Evolutionary conservation across 2,888 invertebrate species (phyloP), one percentile per base, ranked within the genome.

Genomic region (Dinocampus coccinellae): DNA sequence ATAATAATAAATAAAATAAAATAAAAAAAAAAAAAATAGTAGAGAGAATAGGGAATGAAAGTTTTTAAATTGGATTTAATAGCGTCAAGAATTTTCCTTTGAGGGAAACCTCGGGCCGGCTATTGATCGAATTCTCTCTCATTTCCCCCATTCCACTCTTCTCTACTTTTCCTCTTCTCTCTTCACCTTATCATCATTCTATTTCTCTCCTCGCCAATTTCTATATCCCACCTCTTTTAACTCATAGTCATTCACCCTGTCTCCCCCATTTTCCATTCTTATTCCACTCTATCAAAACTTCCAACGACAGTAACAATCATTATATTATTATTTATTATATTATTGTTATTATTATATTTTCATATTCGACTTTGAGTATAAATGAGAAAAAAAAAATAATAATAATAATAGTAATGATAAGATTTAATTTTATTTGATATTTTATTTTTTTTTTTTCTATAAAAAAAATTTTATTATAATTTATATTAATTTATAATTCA

Each of bases 51-150:
- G 73, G 77, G 78, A 78, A 84, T 81, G 83, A 84, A 87, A 85
- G 83, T 86, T 83, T 77, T 84, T 80, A 85, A 86, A 86, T 85
- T 86, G 83, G 83, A 86, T 86, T 86, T 86, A 86, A 86, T 85
- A 85, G 85, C 83, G 79, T 82, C 79, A 83, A 82, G 83, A 86
- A 86, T 86, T 85, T 85, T 82, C 82, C 85, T 85, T 85, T 84
- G 85, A 81, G 83, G 80, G 82, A 81, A 78, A 78, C 80, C 78
- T 67, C 16, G 66, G 77, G 63, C 76, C 79, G 79, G 76, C 80
- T 85, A 84, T 85, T 80, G 84, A 86, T 85, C 82, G 82, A 78
- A 74, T 76, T 69, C 53, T 70, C 74, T 71, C 67, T 70, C 72
- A 65, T 73, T 70, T 69, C 70, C 68, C 74, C 68, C 62, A 55